A percentile compares a stretch with the other conserved stretches of the same genome.
phyloP scores from a whole-genome alignment of 1,140 invertebrate species.

The Trichonephila clavata region DNA sequence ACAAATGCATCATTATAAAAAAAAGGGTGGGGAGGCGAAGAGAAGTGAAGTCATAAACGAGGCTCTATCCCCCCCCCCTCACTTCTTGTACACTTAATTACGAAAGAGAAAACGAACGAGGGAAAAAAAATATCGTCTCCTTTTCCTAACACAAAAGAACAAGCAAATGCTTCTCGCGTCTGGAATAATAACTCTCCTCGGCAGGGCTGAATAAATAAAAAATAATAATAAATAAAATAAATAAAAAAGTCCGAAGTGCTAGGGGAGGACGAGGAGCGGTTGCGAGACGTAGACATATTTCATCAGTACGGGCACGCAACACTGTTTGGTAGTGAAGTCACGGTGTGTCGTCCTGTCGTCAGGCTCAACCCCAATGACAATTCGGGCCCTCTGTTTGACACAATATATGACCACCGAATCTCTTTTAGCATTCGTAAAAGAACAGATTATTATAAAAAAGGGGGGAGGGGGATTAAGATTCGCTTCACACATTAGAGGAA shows the following conservation, averaged over 20 bases:
- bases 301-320: conserved; percentile 54
- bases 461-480: too few relatives aligned
- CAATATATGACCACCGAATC: conserved; percentile 40
- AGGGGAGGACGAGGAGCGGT: conserved; percentile 40
- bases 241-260: conserved; percentile 52
- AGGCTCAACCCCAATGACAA: conserved; percentile 32
- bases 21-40: neutral
- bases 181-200: conserved; percentile 38
- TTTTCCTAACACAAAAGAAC: conserved; percentile 55
- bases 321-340: conserved; percentile 55
- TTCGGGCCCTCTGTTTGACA: conserved; percentile 27
- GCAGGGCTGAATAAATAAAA: conserved; percentile 51
- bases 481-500: too few relatives aligned
- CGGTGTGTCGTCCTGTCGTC: conserved; percentile 68
- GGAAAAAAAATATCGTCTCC: neutral
- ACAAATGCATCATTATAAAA: neutral
- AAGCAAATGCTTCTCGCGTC: conserved; percentile 50
- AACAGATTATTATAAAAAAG: neutral
- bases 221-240: conserved; percentile 41
- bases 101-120: neutral
- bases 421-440: conserved; percentile 1
- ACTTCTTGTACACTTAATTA: conserved; percentile 8
- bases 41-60: conserved; percentile 1
- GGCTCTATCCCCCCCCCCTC: neutral
- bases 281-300: conserved; percentile 58